Evolutionary conservation across 2,797 vertebrate genomes (phyloP).

Genomic region (Percopsis omiscomaycus): DNA sequence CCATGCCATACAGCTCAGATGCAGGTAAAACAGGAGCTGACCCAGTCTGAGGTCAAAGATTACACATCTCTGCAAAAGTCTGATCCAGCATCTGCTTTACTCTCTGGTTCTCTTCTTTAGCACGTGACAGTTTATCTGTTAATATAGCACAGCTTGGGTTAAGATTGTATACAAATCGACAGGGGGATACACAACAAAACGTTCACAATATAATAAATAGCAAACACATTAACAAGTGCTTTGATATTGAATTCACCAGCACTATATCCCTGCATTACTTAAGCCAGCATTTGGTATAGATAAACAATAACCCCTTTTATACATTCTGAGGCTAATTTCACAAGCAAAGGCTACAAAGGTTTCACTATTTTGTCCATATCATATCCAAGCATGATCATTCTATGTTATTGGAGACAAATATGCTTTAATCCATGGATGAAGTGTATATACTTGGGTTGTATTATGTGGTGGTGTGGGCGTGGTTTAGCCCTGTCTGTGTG

Average conservation of each 20-base stretch:
- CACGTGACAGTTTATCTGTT: conserved; percentile 93
- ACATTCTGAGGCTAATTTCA: conserved; percentile 10
- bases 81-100: conserved; percentile 96
- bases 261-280: not conserved
- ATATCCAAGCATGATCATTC: too few species aligned
- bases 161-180: conserved; percentile 36
- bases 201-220: conserved; percentile 3
- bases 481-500: too few species aligned
- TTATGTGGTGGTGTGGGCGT: too few species aligned
- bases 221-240: conserved; percentile 14
- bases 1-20: conserved; percentile 37
- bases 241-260: conserved; percentile 25
- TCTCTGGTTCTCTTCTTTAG: conserved; percentile 93
- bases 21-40: conserved; percentile 33
- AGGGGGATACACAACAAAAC: conserved; percentile 14
- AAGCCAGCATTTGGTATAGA: conserved; percentile 17
- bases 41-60: conserved; percentile 83
- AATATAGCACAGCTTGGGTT: conserved; percentile 69
- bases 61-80: conserved; percentile 95
- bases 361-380: too few species aligned
- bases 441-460: too few species aligned
- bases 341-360: not conserved
- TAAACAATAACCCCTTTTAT: not conserved
- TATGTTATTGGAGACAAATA: too few species aligned
- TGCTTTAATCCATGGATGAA: too few species aligned